Evolutionary conservation across 2,888 invertebrate genomes (phyloP).

Genomic region (Agonopterix subpropinquella): DNA sequence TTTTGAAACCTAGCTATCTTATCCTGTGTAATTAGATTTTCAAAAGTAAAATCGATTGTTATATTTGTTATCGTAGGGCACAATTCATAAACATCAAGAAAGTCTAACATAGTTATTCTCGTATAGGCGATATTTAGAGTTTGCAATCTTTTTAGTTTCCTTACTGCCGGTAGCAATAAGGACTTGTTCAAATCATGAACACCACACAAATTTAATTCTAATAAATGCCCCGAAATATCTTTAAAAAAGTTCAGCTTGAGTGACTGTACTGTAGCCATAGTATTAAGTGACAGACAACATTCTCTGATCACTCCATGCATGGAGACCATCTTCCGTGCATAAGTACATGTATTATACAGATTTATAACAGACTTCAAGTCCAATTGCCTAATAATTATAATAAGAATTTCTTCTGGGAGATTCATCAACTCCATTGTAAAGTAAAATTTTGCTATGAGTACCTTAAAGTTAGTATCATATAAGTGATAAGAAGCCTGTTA

Average conservation of each 20-base stretch:
- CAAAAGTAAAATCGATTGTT: constrained; percentile 40
- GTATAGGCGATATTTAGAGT: constrained; percentile 52
- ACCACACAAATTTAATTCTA: constrained; percentile 41
- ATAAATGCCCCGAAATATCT: constrained; percentile 34
- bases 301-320: constrained; percentile 31
- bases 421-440: background rate
- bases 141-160: constrained; percentile 36
- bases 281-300: constrained; percentile 37
- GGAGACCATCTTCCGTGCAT: constrained; percentile 30
- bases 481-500: too few species aligned
- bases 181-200: constrained; percentile 40
- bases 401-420: constrained; percentile 42
- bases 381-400: constrained; percentile 42
- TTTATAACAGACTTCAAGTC: constrained; percentile 34
- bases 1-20: constrained; percentile 31
- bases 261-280: constrained; percentile 35
- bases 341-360: constrained; percentile 36
- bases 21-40: constrained; percentile 11
- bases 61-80: constrained; percentile 50
- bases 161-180: constrained; percentile 32
- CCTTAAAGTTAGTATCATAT: too few species aligned
- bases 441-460: background rate
- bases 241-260: constrained; percentile 40
- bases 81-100: constrained; percentile 33
- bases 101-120: constrained; percentile 40